Conservation (phyloP, 2,888 invertebrate species). For the Troides aeacus region DNA sequence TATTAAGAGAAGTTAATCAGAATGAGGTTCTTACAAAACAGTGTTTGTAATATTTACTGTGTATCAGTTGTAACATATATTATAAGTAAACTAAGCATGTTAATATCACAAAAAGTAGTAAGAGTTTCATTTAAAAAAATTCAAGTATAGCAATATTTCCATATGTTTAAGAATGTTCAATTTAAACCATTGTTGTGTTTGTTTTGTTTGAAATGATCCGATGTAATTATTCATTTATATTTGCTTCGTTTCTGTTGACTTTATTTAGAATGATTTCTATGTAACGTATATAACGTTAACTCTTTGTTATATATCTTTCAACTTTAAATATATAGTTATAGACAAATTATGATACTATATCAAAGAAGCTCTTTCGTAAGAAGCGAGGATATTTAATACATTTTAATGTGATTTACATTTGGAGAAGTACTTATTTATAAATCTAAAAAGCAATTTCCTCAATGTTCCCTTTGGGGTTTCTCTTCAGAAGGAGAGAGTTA, state of each 20-base stretch:
- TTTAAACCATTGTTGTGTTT: not conserved
- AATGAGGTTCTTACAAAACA: not conserved
- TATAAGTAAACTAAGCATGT: constrained; percentile 4
- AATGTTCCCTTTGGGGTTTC: no score
- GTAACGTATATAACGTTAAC: not conserved
- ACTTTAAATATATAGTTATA: not conserved
- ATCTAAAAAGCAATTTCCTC: no score
- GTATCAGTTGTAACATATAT: not conserved
- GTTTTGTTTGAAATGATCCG: constrained; percentile 6
- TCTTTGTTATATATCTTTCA: not conserved
- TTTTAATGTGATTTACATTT: no score
- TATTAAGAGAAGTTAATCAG: not conserved
- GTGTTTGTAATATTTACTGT: not conserved
- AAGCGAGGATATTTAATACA: no score
- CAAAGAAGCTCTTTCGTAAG: no score
- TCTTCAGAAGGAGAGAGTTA: no score
- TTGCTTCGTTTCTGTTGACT: constrained; percentile 24
- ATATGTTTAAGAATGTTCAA: not conserved
- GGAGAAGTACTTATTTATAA: no score
- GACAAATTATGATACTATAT: no score
- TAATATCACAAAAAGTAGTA: not conserved
- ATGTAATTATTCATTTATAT: constrained; percentile 15
- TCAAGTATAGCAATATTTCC: not conserved
- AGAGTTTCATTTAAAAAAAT: not conserved
- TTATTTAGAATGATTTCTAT: constrained; percentile 4